Evolutionary conservation across 2,888 invertebrate species (phyloP).

Genomic region (Cerastoderma edule): DNA sequence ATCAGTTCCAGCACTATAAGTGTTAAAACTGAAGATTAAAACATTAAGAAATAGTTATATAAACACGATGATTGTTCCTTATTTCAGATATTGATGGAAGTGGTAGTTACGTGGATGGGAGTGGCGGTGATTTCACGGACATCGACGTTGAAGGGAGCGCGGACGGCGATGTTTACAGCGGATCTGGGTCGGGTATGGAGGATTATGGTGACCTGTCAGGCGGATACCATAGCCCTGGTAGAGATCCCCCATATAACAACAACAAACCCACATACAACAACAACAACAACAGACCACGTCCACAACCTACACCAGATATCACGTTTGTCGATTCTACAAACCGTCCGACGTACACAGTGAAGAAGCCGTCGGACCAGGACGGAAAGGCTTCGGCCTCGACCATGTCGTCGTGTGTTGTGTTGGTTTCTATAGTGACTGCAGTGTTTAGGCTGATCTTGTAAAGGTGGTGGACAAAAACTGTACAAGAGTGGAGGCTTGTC

Average conservation of each 20-base stretch:
- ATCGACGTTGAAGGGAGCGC: constrained; percentile 30
- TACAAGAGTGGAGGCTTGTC: background rate
- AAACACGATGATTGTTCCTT: background rate
- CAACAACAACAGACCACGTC: background rate
- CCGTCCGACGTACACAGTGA: constrained; percentile 35
- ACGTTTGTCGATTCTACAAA: constrained; percentile 1
- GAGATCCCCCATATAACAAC: background rate
- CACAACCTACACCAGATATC: constrained; percentile 14
- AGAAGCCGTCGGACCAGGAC: constrained; percentile 18
- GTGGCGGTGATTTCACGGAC: constrained; percentile 29
- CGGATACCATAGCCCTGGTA: background rate
- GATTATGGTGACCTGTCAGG: constrained; percentile 44
- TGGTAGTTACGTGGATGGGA: constrained; percentile 36
- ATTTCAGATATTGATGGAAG: constrained; percentile 29
- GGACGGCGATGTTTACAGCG: constrained; percentile 56
- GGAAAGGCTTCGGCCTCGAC: constrained; percentile 8
- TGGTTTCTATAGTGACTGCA: constrained; percentile 28
- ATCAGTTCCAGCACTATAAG: too few species aligned
- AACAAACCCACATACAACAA: background rate
- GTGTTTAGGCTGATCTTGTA: constrained; percentile 17
- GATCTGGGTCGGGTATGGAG: constrained; percentile 64
- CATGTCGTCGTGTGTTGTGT: constrained; percentile 39
- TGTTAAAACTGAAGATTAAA: too few species aligned
- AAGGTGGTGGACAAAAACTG: background rate
- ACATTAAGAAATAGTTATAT: too few species aligned